A percentile compares a stretch with the other conserved stretches of the same genome.
Evolutionary conservation across 1,140 invertebrate genomes (phyloP).

Genomic region (Pollicipes pollicipes): DNA sequence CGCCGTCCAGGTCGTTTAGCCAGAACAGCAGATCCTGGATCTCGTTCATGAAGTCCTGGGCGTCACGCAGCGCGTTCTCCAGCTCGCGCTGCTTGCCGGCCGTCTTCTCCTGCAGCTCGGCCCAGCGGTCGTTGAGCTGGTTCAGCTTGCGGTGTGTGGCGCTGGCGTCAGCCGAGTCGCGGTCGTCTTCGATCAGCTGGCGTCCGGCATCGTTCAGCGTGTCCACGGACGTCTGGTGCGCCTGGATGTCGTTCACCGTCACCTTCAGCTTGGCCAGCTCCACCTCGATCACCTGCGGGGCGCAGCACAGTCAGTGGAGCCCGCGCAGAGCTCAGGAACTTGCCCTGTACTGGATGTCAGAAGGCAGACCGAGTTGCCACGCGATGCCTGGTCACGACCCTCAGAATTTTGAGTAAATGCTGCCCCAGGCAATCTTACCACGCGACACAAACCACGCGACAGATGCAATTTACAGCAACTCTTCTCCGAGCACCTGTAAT

Average conservation of each 20-base stretch:
- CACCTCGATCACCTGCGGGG: slow-evolving; percentile 80
- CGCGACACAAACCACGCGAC: too few species aligned
- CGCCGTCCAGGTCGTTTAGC: slow-evolving; percentile 81
- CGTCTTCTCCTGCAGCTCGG: slow-evolving; percentile 67
- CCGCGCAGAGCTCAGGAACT: too few species aligned
- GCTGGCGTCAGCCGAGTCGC: slow-evolving; percentile 63
- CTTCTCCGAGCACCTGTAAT: too few species aligned
- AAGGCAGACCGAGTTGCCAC: too few species aligned
- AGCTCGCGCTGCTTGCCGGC: slow-evolving; percentile 66
- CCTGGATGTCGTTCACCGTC: slow-evolving; percentile 88
- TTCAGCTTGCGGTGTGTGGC: slow-evolving; percentile 74
- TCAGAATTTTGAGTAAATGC: too few species aligned
- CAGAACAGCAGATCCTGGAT: slow-evolving; percentile 85
- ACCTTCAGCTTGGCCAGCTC: slow-evolving; percentile 88
- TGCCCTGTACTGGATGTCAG: too few species aligned
- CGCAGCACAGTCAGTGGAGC: slow-evolving; percentile 25
- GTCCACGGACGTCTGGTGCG: slow-evolving; percentile 89
- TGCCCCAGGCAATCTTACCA: too few species aligned
- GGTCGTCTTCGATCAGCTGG: slow-evolving; percentile 40
- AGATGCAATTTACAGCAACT: too few species aligned
- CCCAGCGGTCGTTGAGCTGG: slow-evolving; percentile 74
- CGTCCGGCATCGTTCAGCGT: slow-evolving; percentile 76
- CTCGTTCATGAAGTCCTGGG: slow-evolving; percentile 81
- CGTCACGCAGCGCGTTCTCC: slow-evolving; percentile 79
- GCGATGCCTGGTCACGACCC: too few species aligned